Evolutionary conservation across 2,888 invertebrate genomes (phyloP), one percentile per base, ranked within the genome.

Genomic region (Eristalis tenax): DNA sequence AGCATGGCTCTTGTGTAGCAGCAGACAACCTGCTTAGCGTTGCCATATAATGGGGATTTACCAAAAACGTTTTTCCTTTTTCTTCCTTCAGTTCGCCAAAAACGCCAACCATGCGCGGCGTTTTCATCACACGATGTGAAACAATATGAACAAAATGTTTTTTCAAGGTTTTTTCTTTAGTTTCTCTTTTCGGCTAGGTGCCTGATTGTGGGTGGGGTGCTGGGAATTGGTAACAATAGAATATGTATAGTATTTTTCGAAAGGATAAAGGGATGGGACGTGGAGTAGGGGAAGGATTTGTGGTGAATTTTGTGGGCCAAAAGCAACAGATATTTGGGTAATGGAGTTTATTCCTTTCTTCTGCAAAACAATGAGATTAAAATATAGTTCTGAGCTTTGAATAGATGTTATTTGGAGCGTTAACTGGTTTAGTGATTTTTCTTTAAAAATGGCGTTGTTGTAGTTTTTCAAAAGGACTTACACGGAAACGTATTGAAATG

Each of bases 311-410:
- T 56, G 28, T 69, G 59, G 65, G 32, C 64, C 74, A 70, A 86
- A 82, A 78, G 85, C 85, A 86, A 86, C 85, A 86, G 78, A 82
- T 86, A 82, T 77, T 86, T 70, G 63, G 63, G 63, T 82, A 82
- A 69, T 78, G 43, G 64, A 43, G 38, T 70, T 57, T 64, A 68
- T 64, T 26, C 5, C 73, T 81, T 74, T 38, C 50, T 63, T n/a
- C 61, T 11, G n/a, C 32, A 69, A 57, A 81, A 81, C 71, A 81
- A 84, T 76, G 61, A 79, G 61, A 84, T 84, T 69, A 68, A 68
- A 68, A 81, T 68, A 76, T 68, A 68, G 57, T 68, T 43, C 73
- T 78, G 63, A 35, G 61, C 40, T 71, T 66, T 81, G 76, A 81
- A 81, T 76, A 18, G 70, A 80, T 61, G 23, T 68, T 68, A 80